Base-by-base conservation (phyloP, 1,140 invertebrate genomes). In the Triops longicaudatus region DNA sequence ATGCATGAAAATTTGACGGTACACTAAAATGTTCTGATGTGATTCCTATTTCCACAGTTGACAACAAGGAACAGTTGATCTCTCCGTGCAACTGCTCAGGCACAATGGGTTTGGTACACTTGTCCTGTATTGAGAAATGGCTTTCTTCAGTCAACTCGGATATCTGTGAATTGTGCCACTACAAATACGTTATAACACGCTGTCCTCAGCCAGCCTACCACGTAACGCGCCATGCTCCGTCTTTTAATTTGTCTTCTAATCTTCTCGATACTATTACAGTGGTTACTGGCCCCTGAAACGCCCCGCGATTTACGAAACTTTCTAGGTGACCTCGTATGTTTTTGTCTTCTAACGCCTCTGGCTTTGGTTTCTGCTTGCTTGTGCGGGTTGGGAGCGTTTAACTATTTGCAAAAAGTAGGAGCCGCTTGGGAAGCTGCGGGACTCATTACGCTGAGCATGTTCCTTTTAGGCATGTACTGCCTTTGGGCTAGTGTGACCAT, bases 71-170 rank as follows among this genome's bases (percentile, higher is more conserved):
- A 76, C 82, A 84, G 76, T 81, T 89, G 27, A 83, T 89, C 31
- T 86, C 88, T 37, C 88, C 88, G 7, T 90, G 89, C 82, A 86
- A 86, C 31, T 91, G 90, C 80, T 84, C 88, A 71, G 91, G 91
- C 1, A 88, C 89, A 1, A 87, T 92, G 73, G 89, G 88, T 14
- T 82, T 88, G 75, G 86, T 91, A 5, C 91, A 92, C 81, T 83
- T 86, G 0, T 87, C 86, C 78, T 92, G 90, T 79, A 83, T 92
- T 41, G 90, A 91, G 81, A 84, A 87, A 76, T 92, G 91, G 91
- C 80, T 92, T 1, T 86, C 87, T 17, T 83, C 85, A 1, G 85
- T 87, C 2, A 87, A 88, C 81, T 84, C 82, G 1, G 85, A 85
- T 78, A 81, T 82, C 26, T 90, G 89, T 82, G 89, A 90, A 82